Evolutionary conservation across 2,888 invertebrate genomes (phyloP).

Genomic region (Pterobdella sp.): DNA sequence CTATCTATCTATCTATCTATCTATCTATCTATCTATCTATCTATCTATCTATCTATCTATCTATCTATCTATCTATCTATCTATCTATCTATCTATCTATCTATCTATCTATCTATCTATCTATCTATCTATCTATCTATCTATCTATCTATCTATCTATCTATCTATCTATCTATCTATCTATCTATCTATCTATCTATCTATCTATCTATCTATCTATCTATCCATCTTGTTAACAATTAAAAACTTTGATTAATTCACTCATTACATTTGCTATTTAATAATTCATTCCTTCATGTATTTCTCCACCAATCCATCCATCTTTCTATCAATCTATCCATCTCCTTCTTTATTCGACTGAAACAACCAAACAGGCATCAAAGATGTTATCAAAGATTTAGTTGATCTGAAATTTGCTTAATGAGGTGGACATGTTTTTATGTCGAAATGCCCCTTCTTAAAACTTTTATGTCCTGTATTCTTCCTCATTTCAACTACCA

Average conservation of each 20-base stretch:
- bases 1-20: not conserved
- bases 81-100: not conserved
- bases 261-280: no score
- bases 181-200: slow-evolving; percentile 3
- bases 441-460: not conserved
- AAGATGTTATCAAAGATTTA: slow-evolving; percentile 6
- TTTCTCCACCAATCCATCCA: slow-evolving; percentile 1
- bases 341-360: not conserved
- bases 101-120: slow-evolving; percentile 6
- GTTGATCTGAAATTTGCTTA: slow-evolving; percentile 8
- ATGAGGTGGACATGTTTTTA: not conserved
- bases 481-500: not conserved
- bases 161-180: slow-evolving; percentile 2
- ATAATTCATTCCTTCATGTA: not conserved
- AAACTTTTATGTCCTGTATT: not conserved
- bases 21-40: not conserved
- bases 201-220: slow-evolving; percentile 1
- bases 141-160: not conserved
- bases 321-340: not conserved
- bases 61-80: slow-evolving; percentile 6
- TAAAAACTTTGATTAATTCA: no score
- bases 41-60: not conserved
- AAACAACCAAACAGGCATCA: not conserved
- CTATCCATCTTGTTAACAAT: slow-evolving; percentile 3
- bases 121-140: not conserved